phyloP scores from a whole-genome alignment of 2,888 invertebrate genomes.

The Heliconius erato region DNA sequence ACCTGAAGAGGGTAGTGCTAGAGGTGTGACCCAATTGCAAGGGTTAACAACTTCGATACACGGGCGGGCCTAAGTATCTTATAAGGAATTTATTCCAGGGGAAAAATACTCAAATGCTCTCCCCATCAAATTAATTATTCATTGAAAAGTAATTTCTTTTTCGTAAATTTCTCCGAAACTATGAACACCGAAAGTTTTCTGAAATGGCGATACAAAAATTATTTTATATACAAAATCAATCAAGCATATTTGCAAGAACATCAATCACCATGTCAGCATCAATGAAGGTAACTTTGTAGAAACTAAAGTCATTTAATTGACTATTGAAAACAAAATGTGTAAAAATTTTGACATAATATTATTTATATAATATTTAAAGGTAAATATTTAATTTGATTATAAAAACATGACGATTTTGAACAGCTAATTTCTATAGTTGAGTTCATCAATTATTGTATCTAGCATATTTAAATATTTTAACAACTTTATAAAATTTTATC shows the following conservation, averaged over 20 bases:
- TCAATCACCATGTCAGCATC: slow-evolving; percentile 50
- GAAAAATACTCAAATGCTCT: slow-evolving; percentile 69
- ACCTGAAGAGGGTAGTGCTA: slow-evolving; percentile 86
- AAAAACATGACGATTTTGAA: slow-evolving; percentile 20
- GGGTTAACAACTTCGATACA: slow-evolving; percentile 86
- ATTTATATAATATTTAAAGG: not conserved
- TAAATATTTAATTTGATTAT: not conserved
- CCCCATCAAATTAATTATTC: slow-evolving; percentile 66
- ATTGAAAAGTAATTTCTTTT: slow-evolving; percentile 61
- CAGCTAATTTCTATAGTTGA: not conserved
- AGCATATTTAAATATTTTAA: not conserved
- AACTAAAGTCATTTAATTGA: slow-evolving; percentile 36
- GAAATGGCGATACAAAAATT: slow-evolving; percentile 65
- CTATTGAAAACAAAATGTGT: not conserved
- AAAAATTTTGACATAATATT: not conserved
- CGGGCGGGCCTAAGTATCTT: slow-evolving; percentile 86
- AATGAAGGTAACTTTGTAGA: slow-evolving; percentile 56
- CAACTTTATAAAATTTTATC: too few species aligned
- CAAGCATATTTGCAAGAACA: slow-evolving; percentile 51
- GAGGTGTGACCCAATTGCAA: slow-evolving; percentile 86
- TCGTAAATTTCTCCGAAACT: slow-evolving; percentile 47
- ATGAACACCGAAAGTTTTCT: slow-evolving; percentile 70
- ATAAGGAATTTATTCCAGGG: slow-evolving; percentile 84
- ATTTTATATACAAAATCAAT: slow-evolving; percentile 49
- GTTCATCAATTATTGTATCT: not conserved